Conservation (phyloP, 1,140 invertebrate species). For the Rhyacophila brunnea region DNA sequence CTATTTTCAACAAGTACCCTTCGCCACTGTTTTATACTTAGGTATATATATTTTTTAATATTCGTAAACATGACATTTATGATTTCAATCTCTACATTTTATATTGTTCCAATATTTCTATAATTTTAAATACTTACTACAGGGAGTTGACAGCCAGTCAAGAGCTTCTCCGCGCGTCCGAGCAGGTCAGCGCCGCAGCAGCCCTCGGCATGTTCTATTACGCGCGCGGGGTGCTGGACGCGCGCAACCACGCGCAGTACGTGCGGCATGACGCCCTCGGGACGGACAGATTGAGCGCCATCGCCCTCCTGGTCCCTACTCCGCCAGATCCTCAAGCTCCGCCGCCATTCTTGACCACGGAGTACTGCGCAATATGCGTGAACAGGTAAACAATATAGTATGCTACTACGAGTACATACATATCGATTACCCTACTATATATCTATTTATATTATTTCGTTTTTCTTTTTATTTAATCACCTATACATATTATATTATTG, state of each 20-base stretch:
- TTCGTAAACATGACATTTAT: no score
- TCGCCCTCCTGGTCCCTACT: neutral
- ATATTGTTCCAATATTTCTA: no score
- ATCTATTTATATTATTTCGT: neutral
- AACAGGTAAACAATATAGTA: neutral
- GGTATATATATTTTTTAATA: no score
- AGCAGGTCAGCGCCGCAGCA: conserved; percentile 7
- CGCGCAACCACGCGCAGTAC: conserved; percentile 2
- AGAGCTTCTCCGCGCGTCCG: conserved; percentile 7
- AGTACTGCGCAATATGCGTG: conserved; percentile 5
- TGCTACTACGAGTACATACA: no score
- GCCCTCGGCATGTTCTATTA: conserved; percentile 10
- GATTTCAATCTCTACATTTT: no score
- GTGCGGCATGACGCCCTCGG: conserved; percentile 8
- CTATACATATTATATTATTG: no score
- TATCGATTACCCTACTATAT: no score
- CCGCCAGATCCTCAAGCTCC: neutral
- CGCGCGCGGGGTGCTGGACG: conserved; percentile 6
- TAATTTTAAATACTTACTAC: no score
- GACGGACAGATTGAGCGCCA: conserved; percentile 7
- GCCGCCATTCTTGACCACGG: neutral
- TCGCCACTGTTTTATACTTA: no score
- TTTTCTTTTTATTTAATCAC: no score
- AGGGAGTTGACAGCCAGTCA: conserved; percentile 12
- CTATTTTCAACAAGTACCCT: no score